Base-by-base conservation (phyloP, 2,797 vertebrate genomes). In the Helostoma temminkii region DNA sequence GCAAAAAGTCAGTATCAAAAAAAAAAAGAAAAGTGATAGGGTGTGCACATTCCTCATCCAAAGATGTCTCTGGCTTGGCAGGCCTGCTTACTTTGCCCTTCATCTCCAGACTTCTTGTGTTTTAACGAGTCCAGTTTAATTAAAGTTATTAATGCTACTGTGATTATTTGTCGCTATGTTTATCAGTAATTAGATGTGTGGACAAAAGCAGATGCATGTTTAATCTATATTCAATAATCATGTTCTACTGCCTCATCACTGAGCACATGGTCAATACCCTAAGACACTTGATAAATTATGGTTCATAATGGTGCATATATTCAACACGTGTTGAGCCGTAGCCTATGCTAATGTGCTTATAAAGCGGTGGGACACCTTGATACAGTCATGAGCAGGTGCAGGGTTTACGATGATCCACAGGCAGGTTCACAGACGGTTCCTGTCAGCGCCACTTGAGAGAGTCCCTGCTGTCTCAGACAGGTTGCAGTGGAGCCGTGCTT, bases 201-300 rank as follows among this genome's bases (percentile, higher is more conserved):
- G 39, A 68, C 61, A 84, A 87, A 84, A 64, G 78, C 62, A 76
- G 53, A 81, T 84, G 76, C 61, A 70, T 83, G 67, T 87, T 82
- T 83, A 69, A 85, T 86, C 78, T 77, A 90, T 85, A 87, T 88
- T 88, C 91, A 88, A 86, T 90, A 86, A 79, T 68, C 84, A 83
- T 85, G 88, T 91, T 83, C 71, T 72, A 73, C 66, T 69, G 76
- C 71, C 72, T 87, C 82, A 84, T 88, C 78, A 41, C 22, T 49
- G 72, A 84, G 71, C 82, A 82, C 76, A 79, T 76, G 81, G 88
- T 91, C 89, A 81, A 92, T 93, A 91, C 61, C 66, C 26, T 45
- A 41, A 53, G 86, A 82, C 62, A 71, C 75, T 54, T 89, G 89
- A 93, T 90, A 57, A 89, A 92, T 92, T 87, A 86, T 75, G 61